phyloP scores from a whole-genome alignment of 2,797 vertebrate genomes.

The Halcyon chelicuti region DNA sequence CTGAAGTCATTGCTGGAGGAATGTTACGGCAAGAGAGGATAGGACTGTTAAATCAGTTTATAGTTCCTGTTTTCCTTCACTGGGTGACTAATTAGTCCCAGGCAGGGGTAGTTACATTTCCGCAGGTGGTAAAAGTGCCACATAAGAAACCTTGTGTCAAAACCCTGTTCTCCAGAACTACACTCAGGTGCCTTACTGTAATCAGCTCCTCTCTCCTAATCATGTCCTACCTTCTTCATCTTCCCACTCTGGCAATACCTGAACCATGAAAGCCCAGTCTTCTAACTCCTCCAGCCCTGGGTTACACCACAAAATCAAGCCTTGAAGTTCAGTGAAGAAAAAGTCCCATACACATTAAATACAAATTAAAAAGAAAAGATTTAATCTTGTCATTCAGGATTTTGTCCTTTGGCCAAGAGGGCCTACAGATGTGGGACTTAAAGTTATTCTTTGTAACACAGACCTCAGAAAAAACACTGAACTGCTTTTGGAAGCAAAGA shows the following conservation, averaged over 20 bases:
- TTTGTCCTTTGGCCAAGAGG: background rate
- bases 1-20: slow-evolving; percentile 15
- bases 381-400: background rate
- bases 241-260: background rate
- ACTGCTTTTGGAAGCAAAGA: background rate
- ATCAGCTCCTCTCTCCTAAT: background rate
- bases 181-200: background rate
- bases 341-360: background rate
- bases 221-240: background rate
- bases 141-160: background rate
- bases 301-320: background rate
- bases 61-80: slow-evolving; percentile 45
- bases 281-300: background rate
- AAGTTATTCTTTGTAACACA: accelerated
- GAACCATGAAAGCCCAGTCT: background rate
- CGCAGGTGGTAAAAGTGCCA: background rate
- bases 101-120: background rate
- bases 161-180: background rate
- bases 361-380: background rate
- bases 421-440: background rate
- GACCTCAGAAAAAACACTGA: background rate
- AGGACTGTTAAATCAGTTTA: slow-evolving; percentile 54
- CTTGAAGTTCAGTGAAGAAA: background rate
- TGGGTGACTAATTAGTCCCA: slow-evolving; percentile 53
- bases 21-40: background rate